Evolutionary conservation across 2,113 vertebrate species (phyloP).

Genomic region (Pluvianellus socialis): DNA sequence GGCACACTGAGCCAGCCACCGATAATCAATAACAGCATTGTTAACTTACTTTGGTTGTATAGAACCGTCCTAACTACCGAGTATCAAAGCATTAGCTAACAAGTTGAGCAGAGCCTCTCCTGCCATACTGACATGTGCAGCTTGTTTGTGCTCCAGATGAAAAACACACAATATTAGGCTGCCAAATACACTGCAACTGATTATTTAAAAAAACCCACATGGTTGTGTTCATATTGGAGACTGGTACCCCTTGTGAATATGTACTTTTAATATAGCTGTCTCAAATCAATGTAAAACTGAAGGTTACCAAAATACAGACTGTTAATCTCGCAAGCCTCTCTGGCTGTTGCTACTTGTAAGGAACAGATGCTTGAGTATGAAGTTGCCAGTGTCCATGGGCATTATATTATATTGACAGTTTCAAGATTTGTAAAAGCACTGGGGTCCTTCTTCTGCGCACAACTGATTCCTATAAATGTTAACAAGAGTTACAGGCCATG

Average conservation of each 20-base stretch:
- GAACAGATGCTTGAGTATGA: neutral
- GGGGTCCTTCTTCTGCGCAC: neutral
- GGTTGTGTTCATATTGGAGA: neutral
- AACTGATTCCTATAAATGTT: neutral
- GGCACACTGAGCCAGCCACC: rapidly evolving
- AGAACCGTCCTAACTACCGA: neutral
- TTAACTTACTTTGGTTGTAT: neutral
- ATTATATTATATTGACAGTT: neutral
- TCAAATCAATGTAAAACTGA: neutral
- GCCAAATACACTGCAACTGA: neutral
- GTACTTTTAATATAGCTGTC: neutral
- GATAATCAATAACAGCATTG: neutral
- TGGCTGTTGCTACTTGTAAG: neutral
- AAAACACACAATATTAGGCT: neutral
- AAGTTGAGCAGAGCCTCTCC: neutral
- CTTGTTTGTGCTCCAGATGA: neutral
- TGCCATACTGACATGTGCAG: neutral
- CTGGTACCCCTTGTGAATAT: neutral
- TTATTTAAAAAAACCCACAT: neutral
- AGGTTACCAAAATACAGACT: neutral
- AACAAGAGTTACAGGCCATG: neutral
- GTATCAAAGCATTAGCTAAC: neutral
- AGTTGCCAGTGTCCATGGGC: neutral
- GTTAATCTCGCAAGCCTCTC: neutral
- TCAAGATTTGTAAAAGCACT: neutral